Evolutionary conservation across 2,888 invertebrate genomes (phyloP), one percentile per base, ranked within the genome.

Genomic region (Charanyca ferruginea): DNA sequence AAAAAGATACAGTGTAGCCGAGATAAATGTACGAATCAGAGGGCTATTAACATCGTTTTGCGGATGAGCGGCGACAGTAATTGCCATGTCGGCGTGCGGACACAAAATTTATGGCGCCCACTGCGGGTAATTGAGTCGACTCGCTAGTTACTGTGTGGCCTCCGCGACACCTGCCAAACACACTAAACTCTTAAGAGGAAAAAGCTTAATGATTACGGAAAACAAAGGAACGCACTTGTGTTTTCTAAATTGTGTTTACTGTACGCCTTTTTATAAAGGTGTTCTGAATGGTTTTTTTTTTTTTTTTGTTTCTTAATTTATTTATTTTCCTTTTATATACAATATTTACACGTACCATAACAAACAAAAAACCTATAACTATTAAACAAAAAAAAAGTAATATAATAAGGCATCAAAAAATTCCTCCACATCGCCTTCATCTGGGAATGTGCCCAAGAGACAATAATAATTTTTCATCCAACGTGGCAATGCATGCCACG

Each of bases 21-120:
- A 90, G 90, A 91, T 91, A 91, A 92, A 91, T 90, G 90, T 87
- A 88, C 87, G 88, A 94, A 93, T 93, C 93, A 93, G 89, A 89
- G 93, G 87, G 90, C 92, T 93, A 94, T 94, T 93, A 94, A 93
- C 93, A 91, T 91, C 92, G 93, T 93, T 94, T 93, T 93, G 93
- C 93, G 94, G 94, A 94, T 93, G 94, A 94, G 91, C 90, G 93
- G 90, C 90, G 94, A 93, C 94, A 94, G 93, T 94, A 95, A 95
- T 94, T 93, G 94, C 91, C 93, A 91, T 92, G 93, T 93, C 93
- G 92, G 93, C 89, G 90, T 90, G 91, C 89, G 91, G 92, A 89
- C 92, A 88, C 87, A 86, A 90, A 92, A 94, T 94, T 93, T 94
- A 95, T 94, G 88, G 93, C 89, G 81, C 88, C 81, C 91, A 87